Evolutionary conservation across 2,888 invertebrate species (phyloP), one percentile per base, ranked within the genome.

Genomic region (Andrena trimmerana): DNA sequence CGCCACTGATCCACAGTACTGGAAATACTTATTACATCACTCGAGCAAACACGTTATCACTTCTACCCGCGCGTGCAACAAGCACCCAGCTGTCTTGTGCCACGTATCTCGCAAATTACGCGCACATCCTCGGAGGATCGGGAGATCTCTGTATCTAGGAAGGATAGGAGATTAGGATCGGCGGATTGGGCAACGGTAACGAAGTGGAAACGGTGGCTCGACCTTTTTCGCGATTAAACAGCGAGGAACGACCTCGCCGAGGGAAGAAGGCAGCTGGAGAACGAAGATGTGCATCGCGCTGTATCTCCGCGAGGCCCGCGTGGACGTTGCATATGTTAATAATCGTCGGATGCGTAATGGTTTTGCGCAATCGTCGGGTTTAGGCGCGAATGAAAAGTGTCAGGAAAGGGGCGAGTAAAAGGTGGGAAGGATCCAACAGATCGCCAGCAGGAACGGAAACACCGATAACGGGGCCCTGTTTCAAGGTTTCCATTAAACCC

Each of bases 241-340:
- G 42, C 69, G 69, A 33, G 52, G 81, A 80, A 82, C 75, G 82
- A 70, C 82, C 81, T 82, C 81, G 81, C 20, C n/a, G 10, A 24
- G 16, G 68, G 33, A 24, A 57, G 13, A 60, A 27, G 42, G 6
- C 13, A 31, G 50, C 4, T 29, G 54, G 62, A 27, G n/a, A 71
- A 50, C 6, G 20, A n/a, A 80, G 81, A 85, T 76, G 81, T 62
- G 66, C 85, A 84, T 84, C 81, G 63, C 27, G 72, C 81, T 84
- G 84, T 80, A 76, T 76, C 83, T 73, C 68, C 71, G 31, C 27
- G 42, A 16, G 42, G 42, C 4, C 42, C 42, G 31, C 57, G 50
- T 81, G 74, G 54, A 20, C 62, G 20, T 76, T 48, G 60, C 48
- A 16, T 78, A 71, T 20, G 74, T 63, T 68, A 71, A 83, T 83